These are phyloP conservation scores for Stratiomys singularior DNA, from an alignment of 2,888 invertebrate species.

Conservation along the genomic window DNA sequence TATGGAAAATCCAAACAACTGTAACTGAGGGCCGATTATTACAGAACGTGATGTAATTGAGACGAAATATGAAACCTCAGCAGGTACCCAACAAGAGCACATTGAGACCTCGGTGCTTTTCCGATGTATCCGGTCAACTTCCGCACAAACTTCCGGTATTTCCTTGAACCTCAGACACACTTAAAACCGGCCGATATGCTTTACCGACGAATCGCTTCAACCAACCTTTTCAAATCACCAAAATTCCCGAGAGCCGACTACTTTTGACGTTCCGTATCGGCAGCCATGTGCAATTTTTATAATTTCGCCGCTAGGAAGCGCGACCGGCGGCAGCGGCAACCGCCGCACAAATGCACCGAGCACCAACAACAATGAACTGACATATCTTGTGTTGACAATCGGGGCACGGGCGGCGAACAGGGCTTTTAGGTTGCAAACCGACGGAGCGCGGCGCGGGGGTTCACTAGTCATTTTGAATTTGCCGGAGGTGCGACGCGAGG, in stretches of 20 bases:
- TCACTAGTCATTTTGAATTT: no score
- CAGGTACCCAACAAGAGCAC: neutral
- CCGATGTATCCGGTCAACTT: neutral
- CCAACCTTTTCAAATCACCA: conserved; percentile 19
- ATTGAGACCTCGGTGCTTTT: neutral
- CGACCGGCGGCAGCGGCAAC: neutral
- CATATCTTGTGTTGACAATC: neutral
- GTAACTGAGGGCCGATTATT: neutral
- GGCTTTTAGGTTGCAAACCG: neutral
- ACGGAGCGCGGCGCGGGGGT: neutral
- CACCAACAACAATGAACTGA: conserved; percentile 34
- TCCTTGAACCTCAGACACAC: neutral
- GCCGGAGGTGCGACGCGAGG: neutral
- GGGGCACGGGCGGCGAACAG: neutral
- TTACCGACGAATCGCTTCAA: neutral
- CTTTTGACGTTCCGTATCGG: conserved; percentile 49
- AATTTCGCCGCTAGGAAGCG: conserved; percentile 49
- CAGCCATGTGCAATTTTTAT: conserved; percentile 52
- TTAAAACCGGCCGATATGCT: neutral
- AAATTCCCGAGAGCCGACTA: conserved; percentile 24
- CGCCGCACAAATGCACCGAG: neutral
- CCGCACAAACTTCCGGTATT: conserved; percentile 8
- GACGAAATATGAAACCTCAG: conserved; percentile 1
- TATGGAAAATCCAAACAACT: neutral
- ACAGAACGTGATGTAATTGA: conserved; percentile 39